These are phyloP conservation scores for Bemisia tabaci DNA, from an alignment of 1,140 invertebrate species.

Conservation along the genomic window DNA sequence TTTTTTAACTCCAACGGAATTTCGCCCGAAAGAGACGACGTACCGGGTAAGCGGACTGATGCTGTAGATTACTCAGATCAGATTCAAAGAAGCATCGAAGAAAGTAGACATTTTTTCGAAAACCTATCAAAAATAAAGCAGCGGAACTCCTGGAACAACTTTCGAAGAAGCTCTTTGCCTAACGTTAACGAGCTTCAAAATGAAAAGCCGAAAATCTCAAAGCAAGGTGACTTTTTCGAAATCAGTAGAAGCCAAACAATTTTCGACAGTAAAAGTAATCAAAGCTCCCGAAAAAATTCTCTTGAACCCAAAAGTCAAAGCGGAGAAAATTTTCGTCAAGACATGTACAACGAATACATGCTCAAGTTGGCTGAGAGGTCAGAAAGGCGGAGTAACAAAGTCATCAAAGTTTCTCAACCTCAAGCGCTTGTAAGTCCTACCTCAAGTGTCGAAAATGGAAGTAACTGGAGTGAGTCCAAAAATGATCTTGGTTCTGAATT, in stretches of 20 bases:
- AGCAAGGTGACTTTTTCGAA: neutral
- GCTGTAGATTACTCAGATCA: neutral
- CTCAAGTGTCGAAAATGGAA: constrained; percentile 1
- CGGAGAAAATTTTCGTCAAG: constrained; percentile 24
- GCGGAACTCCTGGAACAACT: neutral
- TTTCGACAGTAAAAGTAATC: neutral
- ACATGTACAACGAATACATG: constrained; percentile 70
- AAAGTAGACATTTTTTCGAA: neutral
- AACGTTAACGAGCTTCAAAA: neutral
- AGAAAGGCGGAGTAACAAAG: constrained; percentile 56
- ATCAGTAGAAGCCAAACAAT: neutral
- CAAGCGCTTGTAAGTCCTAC: constrained; percentile 22
- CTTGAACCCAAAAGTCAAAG: neutral
- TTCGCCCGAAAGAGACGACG: neutral
- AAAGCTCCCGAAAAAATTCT: neutral
- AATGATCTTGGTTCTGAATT: constrained; percentile 22
- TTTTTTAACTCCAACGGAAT: neutral
- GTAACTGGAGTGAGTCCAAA: constrained; percentile 17
- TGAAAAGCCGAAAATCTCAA: neutral
- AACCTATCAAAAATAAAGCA: neutral
- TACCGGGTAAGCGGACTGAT: neutral
- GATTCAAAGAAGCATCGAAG: neutral
- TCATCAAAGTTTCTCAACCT: constrained; percentile 48
- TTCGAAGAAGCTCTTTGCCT: neutral
- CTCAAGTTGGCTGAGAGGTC: constrained; percentile 60